Evolutionary conservation across 1,140 invertebrate genomes (phyloP), one percentile per base, ranked within the genome.

Genomic region (Achatina immaculata): DNA sequence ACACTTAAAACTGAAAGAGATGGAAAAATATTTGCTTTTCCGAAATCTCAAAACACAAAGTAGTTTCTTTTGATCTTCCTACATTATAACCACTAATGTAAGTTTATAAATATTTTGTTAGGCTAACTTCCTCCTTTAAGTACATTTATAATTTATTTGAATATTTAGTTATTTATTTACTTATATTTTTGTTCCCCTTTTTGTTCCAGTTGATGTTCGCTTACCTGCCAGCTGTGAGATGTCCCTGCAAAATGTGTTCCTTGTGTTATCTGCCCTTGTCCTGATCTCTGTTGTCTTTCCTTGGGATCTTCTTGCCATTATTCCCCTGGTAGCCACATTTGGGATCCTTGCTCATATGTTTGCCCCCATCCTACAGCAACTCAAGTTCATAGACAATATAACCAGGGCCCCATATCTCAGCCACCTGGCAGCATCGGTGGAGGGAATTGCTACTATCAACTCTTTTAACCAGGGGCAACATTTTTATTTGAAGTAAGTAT

Each of bases 381-480:
- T 95, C 9, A 95, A 95, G 84, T 91, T 94, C 51, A 62, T 94
- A 43, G 95, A 95, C 84, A 94, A 92, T 80, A 88, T 92, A 16
- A 92, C 94, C 1, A 90, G 93, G 55, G 94, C 94, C 2, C 94
- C 94, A 0, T 89, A 95, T 31, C 93, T 94, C 80, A 94, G 93
- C 84, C 94, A 94, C 86, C 90, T 95, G 6, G 92, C 93, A 42
- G 92, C 94, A 0, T 93, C 94, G 4, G 88, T 95, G 0, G 92
- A 93, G 78, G 95, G 95, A 65, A 88, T 95, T 0, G 89, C 91
- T 75, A 94, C 94, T 2, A 94, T 95, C 80, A 93, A 94, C 84
- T 93, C 94, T 1, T 95, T 93, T 85, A 76, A 79, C 28, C 83
- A 84, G 74, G 71, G 79, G 0, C 28, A 81, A n/a, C 40, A 82